Conservation (phyloP, 2,888 invertebrate species). For the Eurytoma californica region DNA sequence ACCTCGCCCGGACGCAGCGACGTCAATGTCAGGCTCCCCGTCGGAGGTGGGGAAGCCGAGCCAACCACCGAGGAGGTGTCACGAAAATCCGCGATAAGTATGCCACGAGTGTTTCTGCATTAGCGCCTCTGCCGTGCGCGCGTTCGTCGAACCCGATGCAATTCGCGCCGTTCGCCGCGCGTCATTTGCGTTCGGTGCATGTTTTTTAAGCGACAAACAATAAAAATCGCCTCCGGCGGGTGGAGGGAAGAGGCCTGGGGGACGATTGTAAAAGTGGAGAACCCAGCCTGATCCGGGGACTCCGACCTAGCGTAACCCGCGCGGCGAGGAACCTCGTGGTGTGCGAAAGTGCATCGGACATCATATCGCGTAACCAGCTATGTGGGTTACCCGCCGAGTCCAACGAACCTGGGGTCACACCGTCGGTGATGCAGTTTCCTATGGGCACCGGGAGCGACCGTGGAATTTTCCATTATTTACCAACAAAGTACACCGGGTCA, state of each 20-base stretch:
- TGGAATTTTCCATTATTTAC: slow-evolving; percentile 35
- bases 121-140: too few species aligned
- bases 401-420: slow-evolving; percentile 34
- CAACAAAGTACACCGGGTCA: slow-evolving; percentile 19
- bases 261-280: not conserved
- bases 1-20: not conserved
- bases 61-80: not conserved
- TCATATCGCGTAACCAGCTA: not conserved
- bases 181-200: not conserved
- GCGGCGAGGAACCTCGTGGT: slow-evolving; percentile 31
- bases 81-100: slow-evolving; percentile 7
- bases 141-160: not conserved
- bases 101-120: not conserved
- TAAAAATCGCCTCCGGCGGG: not conserved
- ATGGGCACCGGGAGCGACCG: not conserved
- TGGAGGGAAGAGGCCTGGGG: not conserved
- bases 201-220: not conserved
- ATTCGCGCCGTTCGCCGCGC: not conserved
- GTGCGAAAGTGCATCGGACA: not conserved
- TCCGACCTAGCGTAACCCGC: slow-evolving; percentile 10
- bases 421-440: slow-evolving; percentile 29
- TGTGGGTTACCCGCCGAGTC: slow-evolving; percentile 40
- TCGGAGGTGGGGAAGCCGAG: too few species aligned
- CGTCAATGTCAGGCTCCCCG: not conserved
- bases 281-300: slow-evolving; percentile 13